A percentile compares a stretch with the other conserved stretches of the same genome.
These are phyloP conservation scores for Parasteatoda tepidariorum DNA, from an alignment of 1,140 invertebrate genomes.

Conservation along the genomic window DNA sequence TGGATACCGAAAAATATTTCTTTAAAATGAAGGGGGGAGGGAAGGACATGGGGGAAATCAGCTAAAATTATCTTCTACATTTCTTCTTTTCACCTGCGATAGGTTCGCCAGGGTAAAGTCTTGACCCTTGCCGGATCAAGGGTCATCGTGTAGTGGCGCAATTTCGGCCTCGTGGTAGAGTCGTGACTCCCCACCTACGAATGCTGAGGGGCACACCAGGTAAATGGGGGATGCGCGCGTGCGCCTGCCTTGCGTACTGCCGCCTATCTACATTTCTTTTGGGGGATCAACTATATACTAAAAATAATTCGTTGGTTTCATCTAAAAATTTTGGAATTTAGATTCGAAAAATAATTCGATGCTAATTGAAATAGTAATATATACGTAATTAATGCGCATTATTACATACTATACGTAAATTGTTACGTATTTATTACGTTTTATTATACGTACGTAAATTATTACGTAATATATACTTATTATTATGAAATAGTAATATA, in stretches of 20 bases:
- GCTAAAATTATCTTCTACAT: constrained; percentile 25
- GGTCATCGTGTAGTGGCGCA: constrained; percentile 4
- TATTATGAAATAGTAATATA: too few species aligned
- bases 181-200: constrained; percentile 50
- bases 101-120: background rate
- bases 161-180: constrained; percentile 38
- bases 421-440: too few species aligned
- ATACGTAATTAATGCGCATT: too few species aligned
- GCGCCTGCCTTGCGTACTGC: background rate
- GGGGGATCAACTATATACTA: background rate
- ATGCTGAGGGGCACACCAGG: background rate
- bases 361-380: too few species aligned
- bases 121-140: background rate
- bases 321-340: too few species aligned
- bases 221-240: background rate
- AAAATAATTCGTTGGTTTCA: too few species aligned
- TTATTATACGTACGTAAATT: too few species aligned
- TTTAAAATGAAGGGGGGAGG: background rate
- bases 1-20: background rate
- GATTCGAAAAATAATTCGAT: too few species aligned
- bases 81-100: constrained; percentile 18
- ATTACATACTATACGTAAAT: too few species aligned
- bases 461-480: too few species aligned
- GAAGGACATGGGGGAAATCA: constrained; percentile 1
- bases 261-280: background rate